phyloP scores from a whole-genome alignment of 2,113 vertebrate genomes.

The Neolamprologus hecqui region DNA sequence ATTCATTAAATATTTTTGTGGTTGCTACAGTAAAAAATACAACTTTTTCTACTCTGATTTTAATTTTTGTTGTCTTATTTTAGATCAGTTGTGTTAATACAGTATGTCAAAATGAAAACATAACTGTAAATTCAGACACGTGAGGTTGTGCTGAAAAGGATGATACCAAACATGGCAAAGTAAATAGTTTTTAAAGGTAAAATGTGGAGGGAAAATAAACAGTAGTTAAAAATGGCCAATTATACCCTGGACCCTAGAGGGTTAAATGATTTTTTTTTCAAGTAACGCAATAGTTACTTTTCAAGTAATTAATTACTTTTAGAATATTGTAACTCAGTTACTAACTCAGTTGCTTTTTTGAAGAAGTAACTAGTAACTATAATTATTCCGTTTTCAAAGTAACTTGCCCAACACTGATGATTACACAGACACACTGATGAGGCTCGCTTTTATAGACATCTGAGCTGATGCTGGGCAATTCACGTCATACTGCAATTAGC shows the following conservation, averaged over 20 bases:
- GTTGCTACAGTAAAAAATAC: rapidly evolving
- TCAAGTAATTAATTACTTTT: background rate
- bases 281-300: background rate
- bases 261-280: rapidly evolving
- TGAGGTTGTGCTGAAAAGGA: background rate
- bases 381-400: background rate
- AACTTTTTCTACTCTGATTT: background rate
- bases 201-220: rapidly evolving
- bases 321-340: background rate
- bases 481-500: background rate
- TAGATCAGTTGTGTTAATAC: background rate
- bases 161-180: background rate
- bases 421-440: background rate
- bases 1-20: background rate
- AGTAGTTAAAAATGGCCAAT: background rate
- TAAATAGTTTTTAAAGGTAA: background rate
- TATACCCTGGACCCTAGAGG: background rate
- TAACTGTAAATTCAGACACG: rapidly evolving
- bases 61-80: background rate
- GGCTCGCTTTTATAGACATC: background rate
- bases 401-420: background rate
- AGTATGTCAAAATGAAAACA: background rate
- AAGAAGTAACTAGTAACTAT: background rate
- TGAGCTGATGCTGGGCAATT: background rate
- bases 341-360: background rate